phyloP scores from a whole-genome alignment of 2,888 invertebrate species.

The Phyto melanocephala region DNA sequence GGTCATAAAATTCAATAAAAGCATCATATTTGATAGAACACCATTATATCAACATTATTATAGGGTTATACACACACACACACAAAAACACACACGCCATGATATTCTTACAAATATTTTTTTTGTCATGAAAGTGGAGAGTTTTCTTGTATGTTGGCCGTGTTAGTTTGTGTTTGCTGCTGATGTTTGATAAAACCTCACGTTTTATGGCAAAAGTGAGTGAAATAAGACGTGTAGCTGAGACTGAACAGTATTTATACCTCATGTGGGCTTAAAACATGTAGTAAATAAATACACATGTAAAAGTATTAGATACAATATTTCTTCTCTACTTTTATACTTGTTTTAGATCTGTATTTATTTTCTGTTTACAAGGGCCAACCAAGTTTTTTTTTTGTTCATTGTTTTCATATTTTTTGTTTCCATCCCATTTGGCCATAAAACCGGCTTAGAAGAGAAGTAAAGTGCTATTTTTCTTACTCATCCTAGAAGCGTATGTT shows the following conservation, averaged over 20 bases:
- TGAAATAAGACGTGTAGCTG: constrained; percentile 47
- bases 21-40: constrained; percentile 64
- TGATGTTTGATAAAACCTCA: constrained; percentile 61
- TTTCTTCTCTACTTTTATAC: constrained; percentile 11
- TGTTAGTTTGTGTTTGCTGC: constrained; percentile 6
- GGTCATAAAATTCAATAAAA: constrained; percentile 65
- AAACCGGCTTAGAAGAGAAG: constrained; percentile 4
- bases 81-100: background rate
- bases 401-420: background rate
- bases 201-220: constrained; percentile 50
- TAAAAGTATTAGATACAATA: constrained; percentile 27
- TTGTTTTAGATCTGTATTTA: background rate
- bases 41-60: constrained; percentile 60
- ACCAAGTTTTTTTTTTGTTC: background rate
- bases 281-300: constrained; percentile 30
- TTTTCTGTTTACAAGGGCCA: constrained; percentile 13
- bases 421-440: constrained; percentile 8
- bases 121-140: too few relatives aligned
- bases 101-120: too few relatives aligned
- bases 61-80: constrained; percentile 28
- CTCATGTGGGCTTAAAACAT: constrained; percentile 50
- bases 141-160: constrained; percentile 2
- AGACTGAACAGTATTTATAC: background rate
- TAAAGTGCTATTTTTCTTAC: constrained; percentile 28
- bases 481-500: background rate